Percentiles rank a stretch among this genome's conserved stretches.
These are phyloP conservation scores for Oeneis ivallda DNA, from an alignment of 2,888 invertebrate genomes.

Conservation along the genomic window DNA sequence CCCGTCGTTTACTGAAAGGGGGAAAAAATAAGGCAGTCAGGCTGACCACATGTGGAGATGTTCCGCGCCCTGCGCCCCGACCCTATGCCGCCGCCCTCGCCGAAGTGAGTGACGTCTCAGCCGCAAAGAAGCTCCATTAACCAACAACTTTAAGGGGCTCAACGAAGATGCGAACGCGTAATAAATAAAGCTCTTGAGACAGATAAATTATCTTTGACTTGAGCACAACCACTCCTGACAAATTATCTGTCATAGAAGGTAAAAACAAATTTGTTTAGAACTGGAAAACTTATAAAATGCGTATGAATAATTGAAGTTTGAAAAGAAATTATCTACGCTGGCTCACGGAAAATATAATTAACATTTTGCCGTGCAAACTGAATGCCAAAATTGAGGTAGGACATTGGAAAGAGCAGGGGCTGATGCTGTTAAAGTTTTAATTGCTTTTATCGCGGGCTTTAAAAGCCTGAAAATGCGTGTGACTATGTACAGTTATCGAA, in stretches of 20 bases:
- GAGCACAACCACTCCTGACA: constrained; percentile 74
- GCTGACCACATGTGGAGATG: constrained; percentile 54
- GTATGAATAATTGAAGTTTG: constrained; percentile 45
- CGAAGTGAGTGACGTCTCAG: constrained; percentile 65
- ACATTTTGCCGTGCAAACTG: constrained; percentile 50
- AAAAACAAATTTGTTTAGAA: constrained; percentile 76
- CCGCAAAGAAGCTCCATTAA: constrained; percentile 76
- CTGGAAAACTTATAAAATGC: constrained; percentile 66
- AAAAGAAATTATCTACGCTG: constrained; percentile 34
- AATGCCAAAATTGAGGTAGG: constrained; percentile 56
- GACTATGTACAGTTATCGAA: constrained; percentile 62
- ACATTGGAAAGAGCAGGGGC: constrained; percentile 60
- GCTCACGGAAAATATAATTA: constrained; percentile 31
- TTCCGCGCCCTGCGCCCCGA: constrained; percentile 28
- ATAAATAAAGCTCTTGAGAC: constrained; percentile 80
- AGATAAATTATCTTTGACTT: constrained; percentile 81
- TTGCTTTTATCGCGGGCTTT: constrained; percentile 73
- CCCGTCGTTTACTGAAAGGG: constrained; percentile 57
- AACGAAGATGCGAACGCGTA: constrained; percentile 74
- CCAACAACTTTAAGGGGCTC: constrained; percentile 75
- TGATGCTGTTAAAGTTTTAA: constrained; percentile 75
- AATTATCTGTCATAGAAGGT: constrained; percentile 79
- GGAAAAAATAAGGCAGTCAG: constrained; percentile 55
- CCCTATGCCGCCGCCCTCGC: constrained; percentile 33
- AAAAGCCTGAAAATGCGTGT: constrained; percentile 64